Base-by-base conservation (phyloP, 30 jellyfish, hydroid and myxozoan species). In the Aurelia coerulea region DNA sequence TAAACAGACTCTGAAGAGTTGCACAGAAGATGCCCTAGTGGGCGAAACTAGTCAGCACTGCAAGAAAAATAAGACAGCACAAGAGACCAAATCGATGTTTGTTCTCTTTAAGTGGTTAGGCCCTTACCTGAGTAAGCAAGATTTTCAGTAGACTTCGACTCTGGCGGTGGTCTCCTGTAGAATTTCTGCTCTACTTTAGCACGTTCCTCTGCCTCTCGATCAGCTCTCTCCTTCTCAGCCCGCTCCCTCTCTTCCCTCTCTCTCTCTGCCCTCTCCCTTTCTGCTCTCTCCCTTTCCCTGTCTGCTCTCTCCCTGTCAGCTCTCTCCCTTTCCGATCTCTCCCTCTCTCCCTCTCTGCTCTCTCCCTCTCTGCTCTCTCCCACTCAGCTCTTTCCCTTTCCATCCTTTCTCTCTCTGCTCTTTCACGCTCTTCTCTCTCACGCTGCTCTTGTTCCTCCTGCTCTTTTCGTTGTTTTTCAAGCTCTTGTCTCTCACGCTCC, bases 301-400 rank as follows among this genome's bases (percentile, higher is more conserved):
- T 79, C 89, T 8, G 62, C 73, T 46, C 89, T 63, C 19, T 79
- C 89, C 17, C 89, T 37, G 2, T 64, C 89, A 10, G 78, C 87
- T 53, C 69, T 29, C 49, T 79, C 89, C 39, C 64, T 42, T 10
- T 79, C 80, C 42, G 63, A 81, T 5, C 80, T 37, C 49, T 79
- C 89, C 29, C 78, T 13, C 46, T 33, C 64, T 78, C 88, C 29
- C 54, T 14, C 16, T 78, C 89, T 2, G 58, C 74, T 19, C 78
- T 34, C 31, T 78, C 88, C 34, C 71, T 4, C 49, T 78, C 88
- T 1, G 88, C 88, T 59, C 68, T 32, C 78, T 78, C 78, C 29
- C 78, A 11, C 16, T 78, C 88, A 5, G 65, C 75, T 9, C 90
- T n/a, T 10, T 80, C 90, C 19, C 83, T 46, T 46, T 80, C 90